Evolutionary conservation across 1,140 invertebrate genomes (phyloP).

Genomic region (Pantala flavescens): DNA sequence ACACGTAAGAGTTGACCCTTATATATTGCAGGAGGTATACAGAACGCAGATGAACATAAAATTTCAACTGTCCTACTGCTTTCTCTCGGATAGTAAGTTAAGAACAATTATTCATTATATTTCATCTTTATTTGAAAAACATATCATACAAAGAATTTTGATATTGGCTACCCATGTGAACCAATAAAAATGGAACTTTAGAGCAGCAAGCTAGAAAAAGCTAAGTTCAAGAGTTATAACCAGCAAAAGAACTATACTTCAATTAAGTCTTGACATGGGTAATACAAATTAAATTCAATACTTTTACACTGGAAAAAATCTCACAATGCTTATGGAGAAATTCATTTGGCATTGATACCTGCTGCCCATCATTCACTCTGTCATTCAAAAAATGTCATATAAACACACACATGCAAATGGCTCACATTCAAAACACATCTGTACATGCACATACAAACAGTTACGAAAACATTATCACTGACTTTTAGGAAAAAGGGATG

Average conservation of each 20-base stretch:
- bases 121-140: conserved; percentile 4
- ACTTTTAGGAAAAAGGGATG: conserved; percentile 1
- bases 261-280: neutral
- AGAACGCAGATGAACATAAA: too few relatives aligned
- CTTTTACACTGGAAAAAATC: neutral
- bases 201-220: conserved; percentile 5
- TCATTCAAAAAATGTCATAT: neutral
- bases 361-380: neutral
- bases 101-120: neutral
- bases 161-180: conserved; percentile 4
- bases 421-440: neutral
- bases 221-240: neutral
- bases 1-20: too few relatives aligned
- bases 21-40: too few relatives aligned
- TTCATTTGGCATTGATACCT: neutral
- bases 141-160: conserved; percentile 8
- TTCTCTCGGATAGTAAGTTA: neutral
- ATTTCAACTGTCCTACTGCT: too few relatives aligned
- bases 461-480: conserved; percentile 10
- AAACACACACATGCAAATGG: neutral
- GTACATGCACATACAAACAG: conserved; percentile 1
- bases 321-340: neutral
- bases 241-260: neutral
- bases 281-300: neutral
- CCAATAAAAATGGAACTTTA: neutral